Percentiles rank a stretch among this genome's conserved stretches.
phyloP scores from a whole-genome alignment of 2,888 invertebrate genomes.

The Lasioglossum figueresi region DNA sequence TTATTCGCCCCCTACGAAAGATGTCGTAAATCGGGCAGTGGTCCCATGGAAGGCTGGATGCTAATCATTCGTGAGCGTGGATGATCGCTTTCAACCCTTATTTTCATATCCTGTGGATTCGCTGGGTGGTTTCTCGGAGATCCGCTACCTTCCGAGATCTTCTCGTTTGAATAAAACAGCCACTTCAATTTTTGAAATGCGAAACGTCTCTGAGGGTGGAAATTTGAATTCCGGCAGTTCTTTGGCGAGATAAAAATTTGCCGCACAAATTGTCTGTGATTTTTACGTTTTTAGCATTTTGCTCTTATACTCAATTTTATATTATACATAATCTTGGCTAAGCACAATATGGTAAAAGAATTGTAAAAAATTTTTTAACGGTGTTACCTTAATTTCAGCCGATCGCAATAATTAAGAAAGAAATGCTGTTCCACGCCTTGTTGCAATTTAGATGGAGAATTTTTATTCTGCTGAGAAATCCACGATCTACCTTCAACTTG shows the following conservation, averaged over 20 bases:
- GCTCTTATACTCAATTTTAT: too few species aligned
- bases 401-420: background rate
- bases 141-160: background rate
- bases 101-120: background rate
- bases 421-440: background rate
- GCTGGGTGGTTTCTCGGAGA: background rate
- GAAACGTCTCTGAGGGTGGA: background rate
- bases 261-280: background rate
- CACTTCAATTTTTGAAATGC: background rate
- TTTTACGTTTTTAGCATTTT: background rate
- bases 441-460: background rate
- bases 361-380: too few species aligned
- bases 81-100: background rate
- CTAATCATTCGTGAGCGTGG: conserved; percentile 24
- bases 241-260: background rate
- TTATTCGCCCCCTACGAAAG: background rate
- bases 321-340: too few species aligned
- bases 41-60: background rate
- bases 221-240: background rate
- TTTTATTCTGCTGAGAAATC: background rate
- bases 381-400: background rate
- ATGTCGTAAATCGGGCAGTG: conserved; percentile 44
- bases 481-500: too few species aligned
- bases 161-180: background rate
- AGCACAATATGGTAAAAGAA: too few species aligned